Conservation (phyloP, 2,888 invertebrate genomes). For the Pecten maximus region DNA sequence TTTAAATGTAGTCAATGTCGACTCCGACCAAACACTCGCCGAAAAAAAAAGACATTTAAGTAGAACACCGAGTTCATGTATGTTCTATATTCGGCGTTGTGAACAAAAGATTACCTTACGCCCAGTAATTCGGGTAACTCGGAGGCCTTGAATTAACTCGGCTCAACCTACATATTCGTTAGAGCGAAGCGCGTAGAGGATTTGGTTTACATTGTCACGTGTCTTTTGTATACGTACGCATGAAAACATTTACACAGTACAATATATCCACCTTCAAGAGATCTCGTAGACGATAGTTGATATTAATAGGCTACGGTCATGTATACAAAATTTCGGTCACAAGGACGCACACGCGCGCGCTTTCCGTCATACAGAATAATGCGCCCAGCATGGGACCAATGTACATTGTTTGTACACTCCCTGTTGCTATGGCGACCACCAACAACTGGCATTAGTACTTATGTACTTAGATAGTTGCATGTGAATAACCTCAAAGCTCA, state of each 20-base stretch:
- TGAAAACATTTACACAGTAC: neutral
- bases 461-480: too few species aligned
- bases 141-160: neutral
- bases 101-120: neutral
- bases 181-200: neutral
- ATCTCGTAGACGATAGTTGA: neutral
- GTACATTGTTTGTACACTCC: too few species aligned
- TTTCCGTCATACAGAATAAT: neutral
- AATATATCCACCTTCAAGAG: neutral
- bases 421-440: neutral
- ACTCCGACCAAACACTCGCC: neutral
- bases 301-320: neutral
- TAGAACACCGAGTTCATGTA: neutral
- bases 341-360: neutral
- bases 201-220: neutral
- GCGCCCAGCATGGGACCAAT: too few species aligned
- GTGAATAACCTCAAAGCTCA: too few species aligned
- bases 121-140: neutral
- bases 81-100: neutral
- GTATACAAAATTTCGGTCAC: neutral
- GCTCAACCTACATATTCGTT: neutral
- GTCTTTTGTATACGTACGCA: neutral
- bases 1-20: neutral
- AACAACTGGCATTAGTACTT: too few species aligned
- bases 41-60: neutral